Base-by-base conservation (phyloP, 2,113 vertebrate genomes). In the Hemiscyllium ocellatum region DNA sequence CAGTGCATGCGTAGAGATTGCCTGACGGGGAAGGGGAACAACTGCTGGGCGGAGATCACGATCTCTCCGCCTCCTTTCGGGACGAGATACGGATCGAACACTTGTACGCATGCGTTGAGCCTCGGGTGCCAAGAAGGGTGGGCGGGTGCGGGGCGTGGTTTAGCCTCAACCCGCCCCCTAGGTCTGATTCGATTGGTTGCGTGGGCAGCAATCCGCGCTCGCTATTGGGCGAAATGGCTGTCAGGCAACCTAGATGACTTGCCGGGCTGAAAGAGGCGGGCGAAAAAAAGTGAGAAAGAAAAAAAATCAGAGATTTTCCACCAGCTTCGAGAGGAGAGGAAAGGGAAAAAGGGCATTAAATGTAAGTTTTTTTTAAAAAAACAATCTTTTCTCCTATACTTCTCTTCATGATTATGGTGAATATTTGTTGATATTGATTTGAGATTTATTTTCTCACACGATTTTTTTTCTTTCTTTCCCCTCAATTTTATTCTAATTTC, bases 151-250 rank as follows among this genome's bases (percentile, higher is more conserved):
- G 56, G 56, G 56, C 56, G 56, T 61, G 56, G 56, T 10, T 29
- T 8, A 4, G 78, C 29, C 33, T n/a, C 7, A 13, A 20, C 33
- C 33, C 80, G 24, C 42, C n/a, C 29, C 13, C 78, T 33, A 12
- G 80, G 24, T 47, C 85, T 42, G 3, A 22, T 1, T 0, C 33
- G 47, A 37, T 93, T 93, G 90, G 90, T 15, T 3, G 7, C 13
- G 0, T 4, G 4, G 33, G 17, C 90, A 2, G 1, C 4, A 12
- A 20, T 2, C 61, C 5, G 2, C 6, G n/a, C 65, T 3, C 2
- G 0, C 22, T 0, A 94, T 94, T 70, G 93, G 93, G 2, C 22
- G 12, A 10, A 10, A 3, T 1, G 0, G 42, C 24, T 50, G 93
- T 47, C 93, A 50, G 24, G 47, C 93, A 94, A 1, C 1, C 22